Conservation (phyloP, 2,797 vertebrate genomes). For the Allobates femoralis region DNA sequence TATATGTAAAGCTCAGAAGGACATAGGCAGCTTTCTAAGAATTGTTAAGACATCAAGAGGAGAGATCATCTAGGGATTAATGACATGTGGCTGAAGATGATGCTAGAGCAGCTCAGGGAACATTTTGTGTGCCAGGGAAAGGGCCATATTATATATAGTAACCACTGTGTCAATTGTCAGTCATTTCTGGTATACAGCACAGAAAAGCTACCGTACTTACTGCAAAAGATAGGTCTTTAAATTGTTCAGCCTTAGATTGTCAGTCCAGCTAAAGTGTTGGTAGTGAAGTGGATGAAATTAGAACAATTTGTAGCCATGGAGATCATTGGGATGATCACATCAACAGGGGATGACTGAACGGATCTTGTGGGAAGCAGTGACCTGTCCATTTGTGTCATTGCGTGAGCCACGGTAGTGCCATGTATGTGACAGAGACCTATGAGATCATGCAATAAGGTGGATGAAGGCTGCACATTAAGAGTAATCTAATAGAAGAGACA, state of each 20-base stretch:
- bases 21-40: slow-evolving; percentile 24
- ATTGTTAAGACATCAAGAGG: slow-evolving; percentile 3
- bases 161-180: not conserved
- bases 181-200: not conserved
- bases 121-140: not conserved
- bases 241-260: not conserved
- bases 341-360: not conserved
- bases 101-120: not conserved
- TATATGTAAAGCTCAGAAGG: slow-evolving; percentile 7
- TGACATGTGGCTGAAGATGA: slow-evolving; percentile 3
- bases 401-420: not conserved
- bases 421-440: not conserved
- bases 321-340: not conserved
- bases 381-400: not conserved
- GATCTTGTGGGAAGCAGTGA: slow-evolving; percentile 3
- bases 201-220: not conserved
- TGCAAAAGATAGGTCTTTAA: not conserved
- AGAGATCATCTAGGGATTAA: slow-evolving; percentile 31
- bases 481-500: not conserved
- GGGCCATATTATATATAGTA: not conserved
- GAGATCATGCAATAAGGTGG: not conserved
- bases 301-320: not conserved
- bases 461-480: not conserved
- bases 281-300: not conserved
- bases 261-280: not conserved